These are phyloP conservation scores for Agonum fuliginosum DNA, from an alignment of 2,888 invertebrate genomes.

Conservation along the genomic window DNA sequence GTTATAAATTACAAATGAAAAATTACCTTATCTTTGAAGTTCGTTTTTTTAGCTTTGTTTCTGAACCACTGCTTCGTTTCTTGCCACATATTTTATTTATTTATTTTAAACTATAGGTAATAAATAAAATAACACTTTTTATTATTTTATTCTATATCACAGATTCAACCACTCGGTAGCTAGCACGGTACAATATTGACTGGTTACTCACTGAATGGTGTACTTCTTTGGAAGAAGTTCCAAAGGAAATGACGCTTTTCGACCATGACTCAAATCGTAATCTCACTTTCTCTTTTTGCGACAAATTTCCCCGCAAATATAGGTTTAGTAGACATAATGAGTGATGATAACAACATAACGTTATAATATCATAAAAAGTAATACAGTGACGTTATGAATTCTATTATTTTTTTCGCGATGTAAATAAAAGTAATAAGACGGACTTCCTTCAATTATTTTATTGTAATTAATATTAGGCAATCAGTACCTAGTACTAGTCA, in stretches of 20 bases:
- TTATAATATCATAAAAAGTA: too few relatives aligned
- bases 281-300: conserved; percentile 19
- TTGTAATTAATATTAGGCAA: too few relatives aligned
- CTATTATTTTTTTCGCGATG: too few relatives aligned
- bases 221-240: not conserved
- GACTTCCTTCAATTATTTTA: too few relatives aligned
- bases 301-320: not conserved
- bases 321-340: too few relatives aligned
- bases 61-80: conserved; percentile 18
- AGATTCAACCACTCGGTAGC: not conserved
- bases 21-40: conserved; percentile 28
- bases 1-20: not conserved
- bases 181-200: not conserved
- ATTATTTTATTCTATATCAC: not conserved
- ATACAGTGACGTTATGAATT: too few relatives aligned
- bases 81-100: conserved; percentile 37
- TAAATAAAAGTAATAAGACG: too few relatives aligned
- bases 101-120: not conserved
- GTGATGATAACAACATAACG: too few relatives aligned
- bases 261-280: conserved; percentile 35
- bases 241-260: conserved; percentile 10
- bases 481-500: too few relatives aligned
- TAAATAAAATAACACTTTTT: not conserved
- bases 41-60: not conserved
- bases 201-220: not conserved